phyloP scores from a whole-genome alignment of 1,140 invertebrate species.

The Ctenoplectra terminalis region DNA sequence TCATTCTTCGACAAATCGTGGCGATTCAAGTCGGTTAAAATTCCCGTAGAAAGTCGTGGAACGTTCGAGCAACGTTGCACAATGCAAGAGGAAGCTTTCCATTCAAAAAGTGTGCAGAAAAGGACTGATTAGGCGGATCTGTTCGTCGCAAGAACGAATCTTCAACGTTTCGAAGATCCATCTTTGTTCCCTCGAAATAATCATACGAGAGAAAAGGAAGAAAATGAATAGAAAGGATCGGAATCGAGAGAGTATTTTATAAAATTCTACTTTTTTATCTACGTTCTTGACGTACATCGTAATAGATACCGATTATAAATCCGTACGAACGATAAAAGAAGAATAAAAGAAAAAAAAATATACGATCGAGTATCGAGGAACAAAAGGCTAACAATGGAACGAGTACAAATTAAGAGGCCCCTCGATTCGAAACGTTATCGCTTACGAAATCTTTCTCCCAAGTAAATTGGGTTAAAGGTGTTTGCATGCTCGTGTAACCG shows the following conservation, averaged over 20 bases:
- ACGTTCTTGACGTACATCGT: too few species aligned
- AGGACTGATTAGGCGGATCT: not conserved
- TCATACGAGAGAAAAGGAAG: not conserved
- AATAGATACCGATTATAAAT: too few species aligned
- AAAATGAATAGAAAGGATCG: too few species aligned
- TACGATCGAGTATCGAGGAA: not conserved
- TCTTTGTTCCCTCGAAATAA: not conserved
- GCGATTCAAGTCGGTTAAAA: not conserved
- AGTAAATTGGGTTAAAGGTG: conserved; percentile 49
- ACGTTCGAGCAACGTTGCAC: not conserved
- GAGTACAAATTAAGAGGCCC: conserved; percentile 27
- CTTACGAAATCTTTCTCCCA: conserved; percentile 37
- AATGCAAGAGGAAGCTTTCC: too few species aligned
- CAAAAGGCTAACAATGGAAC: not conserved
- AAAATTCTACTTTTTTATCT: too few species aligned
- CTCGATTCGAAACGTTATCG: conserved; percentile 37
- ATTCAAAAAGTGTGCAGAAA: not conserved
- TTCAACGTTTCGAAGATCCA: not conserved
- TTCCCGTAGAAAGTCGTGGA: not conserved
- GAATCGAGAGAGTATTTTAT: too few species aligned
- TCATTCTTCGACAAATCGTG: not conserved
- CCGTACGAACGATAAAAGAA: too few species aligned
- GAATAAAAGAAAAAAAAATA: too few species aligned
- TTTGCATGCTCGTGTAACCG: conserved; percentile 45
- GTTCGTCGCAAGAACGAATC: not conserved